Base-by-base conservation (phyloP, 2,888 invertebrate species). In the Thyatira batis region DNA sequence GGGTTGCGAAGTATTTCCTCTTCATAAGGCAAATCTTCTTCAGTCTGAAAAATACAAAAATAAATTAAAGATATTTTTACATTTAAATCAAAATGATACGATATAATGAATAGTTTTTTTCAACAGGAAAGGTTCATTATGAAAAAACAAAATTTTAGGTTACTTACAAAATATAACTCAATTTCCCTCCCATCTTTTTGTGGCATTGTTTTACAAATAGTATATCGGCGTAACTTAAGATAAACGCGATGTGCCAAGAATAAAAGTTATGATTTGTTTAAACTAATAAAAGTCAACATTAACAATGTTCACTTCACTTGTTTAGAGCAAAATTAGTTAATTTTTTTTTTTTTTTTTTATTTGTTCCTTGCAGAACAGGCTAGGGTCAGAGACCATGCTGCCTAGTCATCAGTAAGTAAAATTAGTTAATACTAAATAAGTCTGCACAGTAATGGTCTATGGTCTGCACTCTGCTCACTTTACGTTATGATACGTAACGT, bases 1-100 rank as follows among this genome's bases (percentile, higher is more conserved):
- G 99, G 98, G 90, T 99, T 99, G 61, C 99, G 93, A 39, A 99
- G 92, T 71, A 99, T 98, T 89, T 99, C 99, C 86, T 99, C 99
- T 87, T 99, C 99, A 82, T 98, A 99, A 0, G 99, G 98, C 43
- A 99, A 92, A 89, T 99, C 99, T 78, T 98, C 98, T 83, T 98
- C 98, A 61, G 94, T 95, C 96, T 97, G 80, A 51, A 93, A 88
- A 27, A 45, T 50, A 57, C 8, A 20, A 8, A 9, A 45, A 57
- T 33, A 51, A 54, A 50, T 50, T 50, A 51, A 11, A n/a, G n/a
- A n/a, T n/a, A n/a, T n/a, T n/a, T n/a, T n/a, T n/a, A 25, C 27
- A 20, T 0, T 20, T 48, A 33, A 10, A 3, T 28, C 30, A 27
- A 30, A 5, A 25, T 21, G 43, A 43, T n/a, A 48, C 20, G 20